Evolutionary conservation across 2,797 vertebrate genomes (phyloP).

Genomic region (Urocyon cinereoargenteus): DNA sequence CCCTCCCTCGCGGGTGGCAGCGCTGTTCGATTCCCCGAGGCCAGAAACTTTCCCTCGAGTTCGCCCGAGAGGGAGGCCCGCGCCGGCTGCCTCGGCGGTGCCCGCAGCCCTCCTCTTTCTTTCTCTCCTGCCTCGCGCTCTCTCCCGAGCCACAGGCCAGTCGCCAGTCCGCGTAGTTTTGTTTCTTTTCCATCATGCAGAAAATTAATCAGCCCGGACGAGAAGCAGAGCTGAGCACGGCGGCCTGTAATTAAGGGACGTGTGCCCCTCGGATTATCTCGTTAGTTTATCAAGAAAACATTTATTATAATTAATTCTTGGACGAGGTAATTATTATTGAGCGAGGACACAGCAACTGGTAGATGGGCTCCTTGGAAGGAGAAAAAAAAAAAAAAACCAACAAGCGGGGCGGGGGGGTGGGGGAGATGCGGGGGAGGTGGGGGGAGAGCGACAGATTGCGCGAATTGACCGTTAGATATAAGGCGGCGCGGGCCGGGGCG

Average conservation of each 20-base stretch:
- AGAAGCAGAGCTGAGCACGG: constrained; percentile 87
- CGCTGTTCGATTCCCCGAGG: constrained; percentile 60
- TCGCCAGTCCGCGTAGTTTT: constrained; percentile 86
- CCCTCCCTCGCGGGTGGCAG: constrained; percentile 61
- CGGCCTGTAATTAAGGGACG: constrained; percentile 94
- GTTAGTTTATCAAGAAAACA: constrained; percentile 97
- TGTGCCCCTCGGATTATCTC: constrained; percentile 95
- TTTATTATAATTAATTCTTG: constrained; percentile 97
- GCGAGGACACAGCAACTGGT: constrained; percentile 93
- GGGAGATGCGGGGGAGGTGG: background rate
- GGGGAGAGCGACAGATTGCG: constrained; percentile 94
- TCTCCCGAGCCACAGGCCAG: constrained; percentile 71
- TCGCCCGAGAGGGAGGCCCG: constrained; percentile 45
- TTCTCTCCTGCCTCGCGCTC: background rate
- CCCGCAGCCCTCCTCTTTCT: background rate
- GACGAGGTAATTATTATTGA: constrained; percentile 95
- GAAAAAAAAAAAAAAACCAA: background rate
- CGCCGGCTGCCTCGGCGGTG: background rate
- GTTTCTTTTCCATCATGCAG: constrained; percentile 93
- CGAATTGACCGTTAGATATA: constrained; percentile 92
- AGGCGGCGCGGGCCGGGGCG: constrained; percentile 76
- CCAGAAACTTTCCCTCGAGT: constrained; percentile 79
- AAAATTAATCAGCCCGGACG: constrained; percentile 91
- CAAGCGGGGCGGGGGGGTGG: background rate
- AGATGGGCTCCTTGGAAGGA: constrained; percentile 88